Percentiles rank a stretch among this genome's conserved stretches.
Evolutionary conservation across 2,888 invertebrate genomes (phyloP).

Genomic region (Slavum lentiscoides): DNA sequence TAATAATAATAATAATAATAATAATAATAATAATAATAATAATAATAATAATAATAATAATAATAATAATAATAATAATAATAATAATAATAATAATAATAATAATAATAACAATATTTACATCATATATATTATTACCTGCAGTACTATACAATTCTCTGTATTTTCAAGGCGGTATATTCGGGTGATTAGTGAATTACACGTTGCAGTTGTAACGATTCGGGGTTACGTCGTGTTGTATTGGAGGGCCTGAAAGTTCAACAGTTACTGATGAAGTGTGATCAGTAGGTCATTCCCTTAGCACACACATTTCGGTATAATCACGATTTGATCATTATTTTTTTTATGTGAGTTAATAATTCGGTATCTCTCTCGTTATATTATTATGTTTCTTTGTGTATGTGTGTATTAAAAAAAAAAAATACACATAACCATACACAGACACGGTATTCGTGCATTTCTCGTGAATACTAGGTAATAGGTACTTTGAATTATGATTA

Average conservation of each 20-base stretch:
- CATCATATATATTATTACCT: not conserved
- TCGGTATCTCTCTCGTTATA: not conserved
- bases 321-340: slow-evolving; percentile 8
- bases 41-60: too few species aligned
- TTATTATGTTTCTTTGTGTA: not conserved
- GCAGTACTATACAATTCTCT: not conserved
- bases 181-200: slow-evolving; percentile 14
- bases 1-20: too few species aligned
- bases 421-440: not conserved
- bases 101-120: slow-evolving; percentile 1
- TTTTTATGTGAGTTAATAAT: slow-evolving; percentile 8
- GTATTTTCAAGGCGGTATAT: slow-evolving; percentile 22
- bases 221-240: slow-evolving; percentile 21
- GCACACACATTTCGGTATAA: not conserved
- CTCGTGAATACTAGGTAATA: not conserved
- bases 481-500: too few species aligned
- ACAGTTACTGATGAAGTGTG: slow-evolving; percentile 21
- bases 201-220: not conserved
- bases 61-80: too few species aligned
- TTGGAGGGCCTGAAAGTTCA: slow-evolving; percentile 7
- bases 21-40: too few species aligned
- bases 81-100: not conserved
- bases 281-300: slow-evolving; percentile 15
- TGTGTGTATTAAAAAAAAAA: not conserved
- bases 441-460: not conserved